Base-by-base conservation (phyloP, 2,113 vertebrate genomes). In the Carollia perspicillata region DNA sequence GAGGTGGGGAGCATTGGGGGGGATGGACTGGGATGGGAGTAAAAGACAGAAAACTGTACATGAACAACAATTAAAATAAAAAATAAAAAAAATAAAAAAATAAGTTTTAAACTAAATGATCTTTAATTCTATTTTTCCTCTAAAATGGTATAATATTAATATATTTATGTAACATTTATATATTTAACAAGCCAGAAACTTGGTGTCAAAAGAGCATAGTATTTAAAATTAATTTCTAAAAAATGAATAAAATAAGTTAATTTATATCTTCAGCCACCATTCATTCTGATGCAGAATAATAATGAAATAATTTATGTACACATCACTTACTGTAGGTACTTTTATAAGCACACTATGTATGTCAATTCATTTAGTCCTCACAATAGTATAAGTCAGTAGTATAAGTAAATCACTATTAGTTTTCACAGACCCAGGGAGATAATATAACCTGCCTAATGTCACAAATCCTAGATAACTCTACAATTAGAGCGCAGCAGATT, bases 161-260 rank as follows among this genome's bases (percentile, higher is more conserved):
- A 12, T 77, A 42, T 60, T 58, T 81, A 65, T 55, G 3, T 93
- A 85, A 35, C 71, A 85, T 53, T 86, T 86, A 55, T 22, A 28
- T 47, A 87, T 68, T 84, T 40, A 88, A 63, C 4, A 91, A 55
- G 5, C 26, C 35, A 83, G 8, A 74, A 72, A 88, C 23, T 69
- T 49, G 33, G 8, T 84, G 13, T 77, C 8, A 10, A 49, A 93
- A 86, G 93, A 69, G 2, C 3, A 75, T 23, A n/a, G 4, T 86
- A 47, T 80, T 93, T 74, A 91, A 90, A 79, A 66, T 87, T 83
- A 74, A 83, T 83, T 94, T 58, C 55, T 55, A 60, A 60, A 28
- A 16, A 58, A 58, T 23, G 8, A 58, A 58, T 58, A 60, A 60
- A 60, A 55, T 55, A 60, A 60, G 22, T 26, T 60, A 60, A 28